A percentile compares a stretch with the other conserved stretches of the same genome.
phyloP scores from a whole-genome alignment of 2,113 vertebrate species.

The Raja brachyura region DNA sequence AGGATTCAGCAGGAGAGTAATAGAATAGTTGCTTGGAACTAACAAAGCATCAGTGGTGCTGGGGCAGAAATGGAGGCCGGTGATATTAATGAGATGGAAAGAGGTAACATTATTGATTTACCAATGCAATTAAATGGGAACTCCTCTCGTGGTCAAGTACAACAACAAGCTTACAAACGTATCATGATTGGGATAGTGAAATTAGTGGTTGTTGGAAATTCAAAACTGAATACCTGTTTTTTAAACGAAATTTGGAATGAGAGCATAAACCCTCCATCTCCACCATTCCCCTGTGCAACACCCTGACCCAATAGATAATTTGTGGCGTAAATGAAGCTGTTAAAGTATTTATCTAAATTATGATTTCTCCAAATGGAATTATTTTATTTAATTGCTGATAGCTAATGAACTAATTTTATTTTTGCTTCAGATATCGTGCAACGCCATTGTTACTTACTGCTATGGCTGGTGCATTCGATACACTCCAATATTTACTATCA shows the following conservation, averaged over 20 bases:
- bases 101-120: background rate
- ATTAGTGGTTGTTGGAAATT: background rate
- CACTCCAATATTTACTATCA: constrained; percentile 57
- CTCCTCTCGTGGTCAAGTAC: background rate
- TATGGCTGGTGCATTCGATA: constrained; percentile 58
- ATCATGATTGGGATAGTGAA: background rate
- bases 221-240: background rate
- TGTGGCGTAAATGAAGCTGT: background rate
- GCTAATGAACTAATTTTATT: background rate
- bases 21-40: background rate
- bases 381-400: background rate
- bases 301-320: background rate
- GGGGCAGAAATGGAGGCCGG: background rate
- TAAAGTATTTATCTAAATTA: background rate
- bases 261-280: no score
- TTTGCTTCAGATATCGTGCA: constrained; percentile 51
- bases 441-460: constrained; percentile 61
- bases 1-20: background rate
- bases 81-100: background rate
- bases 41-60: background rate
- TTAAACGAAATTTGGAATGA: background rate
- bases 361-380: background rate
- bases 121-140: background rate
- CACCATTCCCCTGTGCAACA: no score
- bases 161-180: background rate